These are phyloP conservation scores for Tringa solitaria DNA, from an alignment of 2,113 vertebrate genomes.

Conservation along the genomic window DNA sequence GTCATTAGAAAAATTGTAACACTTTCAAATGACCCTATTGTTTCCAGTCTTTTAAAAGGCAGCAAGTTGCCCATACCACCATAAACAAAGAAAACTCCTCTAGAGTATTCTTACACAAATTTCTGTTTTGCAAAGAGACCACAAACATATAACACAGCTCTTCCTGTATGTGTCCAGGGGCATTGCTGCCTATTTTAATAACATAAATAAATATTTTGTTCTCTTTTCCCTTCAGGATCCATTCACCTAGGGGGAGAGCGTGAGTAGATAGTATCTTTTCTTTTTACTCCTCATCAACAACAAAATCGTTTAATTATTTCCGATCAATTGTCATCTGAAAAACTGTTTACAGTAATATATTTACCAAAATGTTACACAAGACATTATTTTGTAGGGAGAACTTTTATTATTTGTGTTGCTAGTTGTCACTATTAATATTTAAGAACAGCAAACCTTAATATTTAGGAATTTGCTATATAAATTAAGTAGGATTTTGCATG, in stretches of 20 bases:
- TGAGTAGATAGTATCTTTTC: background rate
- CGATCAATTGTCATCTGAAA: background rate
- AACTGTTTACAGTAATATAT: background rate
- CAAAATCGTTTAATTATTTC: background rate
- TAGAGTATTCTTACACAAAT: background rate
- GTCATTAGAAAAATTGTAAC: background rate
- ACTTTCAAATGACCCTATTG: background rate
- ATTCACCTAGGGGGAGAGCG: background rate
- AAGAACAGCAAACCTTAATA: background rate
- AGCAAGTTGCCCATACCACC: background rate
- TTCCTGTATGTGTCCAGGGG: background rate
- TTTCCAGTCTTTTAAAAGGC: background rate
- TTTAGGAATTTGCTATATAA: background rate
- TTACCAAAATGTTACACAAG: background rate
- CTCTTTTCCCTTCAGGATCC: background rate
- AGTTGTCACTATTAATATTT: background rate
- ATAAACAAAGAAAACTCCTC: background rate
- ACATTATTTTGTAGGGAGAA: background rate
- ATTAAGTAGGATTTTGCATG: background rate
- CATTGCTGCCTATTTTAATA: background rate
- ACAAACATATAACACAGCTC: background rate
- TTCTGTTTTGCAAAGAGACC: background rate
- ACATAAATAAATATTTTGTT: background rate
- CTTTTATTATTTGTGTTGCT: background rate
- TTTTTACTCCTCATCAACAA: background rate